A percentile compares a stretch with the other conserved stretches of the same genome.
phyloP scores from a whole-genome alignment of 2,797 vertebrate genomes.

The Crenuchus spilurus region DNA sequence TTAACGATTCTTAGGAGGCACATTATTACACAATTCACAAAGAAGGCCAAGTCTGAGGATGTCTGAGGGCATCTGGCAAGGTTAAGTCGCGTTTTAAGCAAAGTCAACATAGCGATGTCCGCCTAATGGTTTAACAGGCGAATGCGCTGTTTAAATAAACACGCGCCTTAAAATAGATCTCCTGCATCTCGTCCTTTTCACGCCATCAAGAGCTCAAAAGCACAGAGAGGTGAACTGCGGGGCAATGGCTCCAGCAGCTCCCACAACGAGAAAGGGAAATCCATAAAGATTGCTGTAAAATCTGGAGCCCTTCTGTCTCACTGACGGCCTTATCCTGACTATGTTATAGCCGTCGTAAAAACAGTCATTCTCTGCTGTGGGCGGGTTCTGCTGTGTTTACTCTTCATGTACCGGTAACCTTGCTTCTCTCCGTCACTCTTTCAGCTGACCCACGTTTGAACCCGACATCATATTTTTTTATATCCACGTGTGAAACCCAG shows the following conservation, averaged over 20 bases:
- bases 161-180: conserved; percentile 49
- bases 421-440: conserved; percentile 62
- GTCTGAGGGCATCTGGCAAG: too few relatives aligned
- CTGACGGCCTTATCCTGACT: conserved; percentile 46
- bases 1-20: conserved; percentile 30
- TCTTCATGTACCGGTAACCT: conserved; percentile 77
- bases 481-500: conserved; percentile 53
- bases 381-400: conserved; percentile 71
- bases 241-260: conserved; percentile 55
- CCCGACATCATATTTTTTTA: conserved; percentile 75
- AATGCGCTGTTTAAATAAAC: conserved; percentile 44
- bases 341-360: conserved; percentile 69
- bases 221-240: conserved; percentile 66
- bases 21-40: conserved; percentile 36
- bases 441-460: conserved; percentile 86
- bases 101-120: conserved; percentile 29
- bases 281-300: conserved; percentile 64
- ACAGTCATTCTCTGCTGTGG: conserved; percentile 56
- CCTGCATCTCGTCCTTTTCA: conserved; percentile 3
- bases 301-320: conserved; percentile 69
- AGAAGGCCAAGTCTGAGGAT: conserved; percentile 42
- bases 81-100: conserved; percentile 8
- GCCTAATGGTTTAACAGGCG: conserved; percentile 32
- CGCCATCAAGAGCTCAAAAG: conserved; percentile 39
- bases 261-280: conserved; percentile 56